phyloP scores from a whole-genome alignment of 2,888 invertebrate species.

The Athripsodes cinereus region DNA sequence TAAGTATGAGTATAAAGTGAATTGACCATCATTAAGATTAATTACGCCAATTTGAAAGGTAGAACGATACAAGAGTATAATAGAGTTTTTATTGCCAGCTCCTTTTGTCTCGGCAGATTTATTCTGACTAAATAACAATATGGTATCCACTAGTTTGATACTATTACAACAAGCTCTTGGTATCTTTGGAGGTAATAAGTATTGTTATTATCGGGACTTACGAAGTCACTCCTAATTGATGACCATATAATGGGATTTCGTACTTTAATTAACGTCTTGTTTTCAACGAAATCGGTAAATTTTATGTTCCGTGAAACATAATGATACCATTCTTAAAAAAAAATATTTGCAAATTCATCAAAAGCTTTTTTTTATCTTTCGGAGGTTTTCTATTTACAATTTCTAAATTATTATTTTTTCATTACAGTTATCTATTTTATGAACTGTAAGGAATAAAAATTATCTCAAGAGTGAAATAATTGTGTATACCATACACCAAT shows the following conservation, averaged over 20 bases:
- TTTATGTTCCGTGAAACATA: no score
- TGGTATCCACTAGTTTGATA: not conserved
- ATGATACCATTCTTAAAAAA: no score
- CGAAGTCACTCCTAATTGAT: no score
- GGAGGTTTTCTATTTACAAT: not conserved
- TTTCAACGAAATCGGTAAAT: no score
- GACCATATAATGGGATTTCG: no score
- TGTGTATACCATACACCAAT: no score
- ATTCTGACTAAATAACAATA: not conserved
- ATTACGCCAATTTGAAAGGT: slow-evolving; percentile 9
- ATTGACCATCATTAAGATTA: slow-evolving; percentile 19
- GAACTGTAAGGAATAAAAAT: no score
- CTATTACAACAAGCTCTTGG: no score
- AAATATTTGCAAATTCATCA: not conserved
- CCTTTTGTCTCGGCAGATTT: not conserved
- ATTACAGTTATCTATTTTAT: not conserved
- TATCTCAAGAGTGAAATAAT: no score
- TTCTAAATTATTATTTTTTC: not conserved
- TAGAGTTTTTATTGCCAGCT: not conserved
- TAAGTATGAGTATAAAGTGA: slow-evolving; percentile 7
- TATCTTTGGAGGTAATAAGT: no score
- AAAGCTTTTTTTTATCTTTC: not conserved
- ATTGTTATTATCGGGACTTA: no score
- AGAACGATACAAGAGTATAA: not conserved
- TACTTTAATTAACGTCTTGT: no score